These are phyloP conservation scores for Thysanoteuthis rhombus DNA, from an alignment of 2,888 invertebrate species.

Conservation along the genomic window DNA sequence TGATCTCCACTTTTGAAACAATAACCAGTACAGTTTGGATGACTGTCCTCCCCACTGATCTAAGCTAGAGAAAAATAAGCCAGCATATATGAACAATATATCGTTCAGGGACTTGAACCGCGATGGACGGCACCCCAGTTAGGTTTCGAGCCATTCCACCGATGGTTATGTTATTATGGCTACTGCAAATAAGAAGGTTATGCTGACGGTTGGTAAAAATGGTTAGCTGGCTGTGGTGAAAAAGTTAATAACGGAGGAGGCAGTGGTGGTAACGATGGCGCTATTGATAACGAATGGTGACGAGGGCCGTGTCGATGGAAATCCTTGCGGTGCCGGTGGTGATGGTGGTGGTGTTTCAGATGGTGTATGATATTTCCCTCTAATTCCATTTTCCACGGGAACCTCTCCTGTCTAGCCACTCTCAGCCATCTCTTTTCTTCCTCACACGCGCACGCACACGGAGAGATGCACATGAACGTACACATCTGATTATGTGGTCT, in stretches of 20 bases:
- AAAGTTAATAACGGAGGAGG: neutral
- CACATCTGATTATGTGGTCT: neutral
- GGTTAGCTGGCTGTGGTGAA: neutral
- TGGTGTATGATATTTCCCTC: neutral
- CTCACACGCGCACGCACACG: neutral
- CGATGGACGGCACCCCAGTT: neutral
- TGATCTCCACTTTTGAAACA: too few relatives aligned
- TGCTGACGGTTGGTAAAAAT: neutral
- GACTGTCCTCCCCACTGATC: too few relatives aligned
- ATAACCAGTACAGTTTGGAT: too few relatives aligned
- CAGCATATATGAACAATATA: neutral
- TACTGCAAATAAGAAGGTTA: neutral
- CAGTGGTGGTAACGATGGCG: neutral
- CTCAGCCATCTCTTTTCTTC: neutral
- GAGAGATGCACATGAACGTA: too few relatives aligned
- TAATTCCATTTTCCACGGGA: neutral
- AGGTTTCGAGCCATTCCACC: neutral
- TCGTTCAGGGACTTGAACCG: neutral
- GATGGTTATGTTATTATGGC: neutral
- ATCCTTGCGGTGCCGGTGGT: neutral
- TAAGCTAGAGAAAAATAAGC: too few relatives aligned
- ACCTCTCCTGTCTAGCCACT: neutral
- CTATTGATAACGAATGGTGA: neutral
- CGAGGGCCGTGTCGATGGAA: neutral
- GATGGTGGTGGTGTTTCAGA: neutral